Evolutionary conservation across 2,113 vertebrate species (phyloP).

Genomic region (Shinisaurus crocodilurus): DNA sequence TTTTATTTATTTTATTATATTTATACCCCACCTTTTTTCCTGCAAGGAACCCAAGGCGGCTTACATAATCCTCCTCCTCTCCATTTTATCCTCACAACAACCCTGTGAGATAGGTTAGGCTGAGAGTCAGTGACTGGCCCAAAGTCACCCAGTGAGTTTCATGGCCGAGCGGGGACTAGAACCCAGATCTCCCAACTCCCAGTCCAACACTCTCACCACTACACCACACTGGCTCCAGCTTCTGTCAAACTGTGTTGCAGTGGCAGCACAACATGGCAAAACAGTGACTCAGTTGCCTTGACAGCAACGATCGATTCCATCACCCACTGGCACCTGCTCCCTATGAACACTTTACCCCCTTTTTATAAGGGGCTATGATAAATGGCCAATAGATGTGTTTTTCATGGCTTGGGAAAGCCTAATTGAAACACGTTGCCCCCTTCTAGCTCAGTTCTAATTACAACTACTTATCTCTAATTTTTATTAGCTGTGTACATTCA

Average conservation of each 20-base stretch:
- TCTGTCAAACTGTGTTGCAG: background rate
- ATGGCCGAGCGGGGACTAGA: too few species aligned
- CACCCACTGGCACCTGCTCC: background rate
- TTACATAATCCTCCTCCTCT: too few species aligned
- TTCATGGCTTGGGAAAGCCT: background rate
- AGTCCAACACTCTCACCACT: too few species aligned
- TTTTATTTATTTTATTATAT: too few species aligned
- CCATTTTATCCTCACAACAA: too few species aligned
- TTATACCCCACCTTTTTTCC: too few species aligned
- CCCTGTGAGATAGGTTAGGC: too few species aligned
- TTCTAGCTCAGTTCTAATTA: background rate
- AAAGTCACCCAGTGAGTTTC: too few species aligned
- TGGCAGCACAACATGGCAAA: background rate
- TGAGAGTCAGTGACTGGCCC: too few species aligned
- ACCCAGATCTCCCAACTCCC: too few species aligned
- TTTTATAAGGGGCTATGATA: background rate
- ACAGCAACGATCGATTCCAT: background rate
- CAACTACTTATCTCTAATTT: background rate
- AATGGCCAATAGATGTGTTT: background rate
- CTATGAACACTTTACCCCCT: background rate
- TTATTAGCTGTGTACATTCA: background rate
- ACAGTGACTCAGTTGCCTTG: background rate
- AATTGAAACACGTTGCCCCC: background rate
- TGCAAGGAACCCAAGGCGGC: too few species aligned
- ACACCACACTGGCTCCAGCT: too few species aligned